Evolutionary conservation across 2,113 vertebrate species (phyloP), one percentile per base, ranked within the genome.

Genomic region (Rhea pennata): DNA sequence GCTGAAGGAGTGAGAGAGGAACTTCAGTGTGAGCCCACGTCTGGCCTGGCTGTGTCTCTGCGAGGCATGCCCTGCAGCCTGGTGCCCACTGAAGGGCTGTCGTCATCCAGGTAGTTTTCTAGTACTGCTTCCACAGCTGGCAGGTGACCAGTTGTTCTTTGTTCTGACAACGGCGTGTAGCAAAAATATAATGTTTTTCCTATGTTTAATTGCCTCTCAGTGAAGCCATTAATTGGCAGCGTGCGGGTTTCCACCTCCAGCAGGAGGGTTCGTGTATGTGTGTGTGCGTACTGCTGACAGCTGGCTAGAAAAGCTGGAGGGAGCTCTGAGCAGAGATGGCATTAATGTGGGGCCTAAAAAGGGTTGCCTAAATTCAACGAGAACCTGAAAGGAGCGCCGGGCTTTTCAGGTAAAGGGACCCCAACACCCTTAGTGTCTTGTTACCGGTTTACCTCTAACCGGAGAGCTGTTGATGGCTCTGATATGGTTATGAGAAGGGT

Each of bases 121-220:
- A 93, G 15, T 40, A 19, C 7, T 64, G 56, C 79, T 86, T 84
- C 8, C 61, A 16, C 64, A 22, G 61, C 90, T 71, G 83, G 64
- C 91, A 87, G 62, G 59, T 90, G 82, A 84, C 91, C 92, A 51
- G 88, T 66, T 88, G 92, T 84, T 90, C 90, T 87, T 93, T 87
- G 94, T 92, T 90, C 90, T 46, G 75, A 59, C 75, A 50, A 75
- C 16, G 8, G 77, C 77, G 44, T 21, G 26, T 39, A 89, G 54
- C 65, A 46, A 92, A 78, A 84, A 84, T 19, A 1, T 10, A 40
- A 80, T 56, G 69, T 76, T 76, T 89, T 75, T 7, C 84, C 92
- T 64, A 2, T 0, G 3, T 59, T 51, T 80, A 85, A 91, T 87
- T 91, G 88, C 77, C 73, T 80, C 75, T 23, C 17, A 0, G 39